Evolutionary conservation across 2,113 vertebrate species (phyloP), one percentile per base, ranked within the genome.

Genomic region (Scortum barcoo): DNA sequence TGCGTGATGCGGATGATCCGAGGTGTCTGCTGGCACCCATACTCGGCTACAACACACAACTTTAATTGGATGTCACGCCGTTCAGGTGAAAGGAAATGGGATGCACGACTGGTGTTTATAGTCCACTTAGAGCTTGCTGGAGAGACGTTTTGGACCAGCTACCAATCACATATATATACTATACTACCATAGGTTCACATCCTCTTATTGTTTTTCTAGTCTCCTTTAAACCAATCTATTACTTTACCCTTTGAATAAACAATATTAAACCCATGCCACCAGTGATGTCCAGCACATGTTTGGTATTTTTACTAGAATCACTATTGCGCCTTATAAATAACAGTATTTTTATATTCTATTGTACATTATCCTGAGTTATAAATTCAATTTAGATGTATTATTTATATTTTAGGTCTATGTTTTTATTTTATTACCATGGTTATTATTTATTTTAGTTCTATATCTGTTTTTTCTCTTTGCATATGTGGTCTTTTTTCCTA

Each of bases 41-140:
- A 10, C 81, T 78, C 26, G 11, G 63, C 74, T 81, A 81, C 57
- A 61, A 33, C 14, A 11, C 58, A n/a, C 7, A 54, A 70, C 79
- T 88, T 76, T 82, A 91, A 89, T 79, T 89, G 74, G 85, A 86
- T 85, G 63, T 76, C 71, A 81, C 50, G 48, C 62, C 36, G 12
- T 66, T 88, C 28, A 51, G 68, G 80, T n/a, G 36, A 48, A 24
- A 76, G 30, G 40, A 75, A 74, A 81, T 51, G 44, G 54, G 63
- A 69, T 53, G 73, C 75, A 58, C 17, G 20, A 40, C 44, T 53
- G 51, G 24, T 67, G 42, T 51, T 74, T 77, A 28, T 24, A 40
- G 82, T 56, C 50, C 67, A 61, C 30, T 78, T 38, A 67, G 48
- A 71, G 44, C 40, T 63, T n/a, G 36, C 30, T 24, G 42, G 7